phyloP scores from a whole-genome alignment of 2,113 vertebrate species.

The crab-eating macaque (Macaca fascicularis) region T2T-MFA8v1.1 NC_088376.1:97970001-97970500 shows the following conservation, averaged over 20 bases:
- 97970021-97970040: not conserved
- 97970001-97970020: not conserved
- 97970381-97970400: conserved; percentile 34
- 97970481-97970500: not conserved
- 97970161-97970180: not conserved
- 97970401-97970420: not conserved
- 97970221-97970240: conserved; percentile 1
- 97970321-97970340: not conserved
- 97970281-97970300: conserved; percentile 27
- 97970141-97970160: not conserved
- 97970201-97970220: not conserved
- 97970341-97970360: conserved; percentile 10
- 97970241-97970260: conserved; percentile 15
- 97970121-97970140: not conserved
- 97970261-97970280: not conserved
- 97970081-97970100: not conserved
- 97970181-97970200: not conserved
- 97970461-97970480: conserved; percentile 12
- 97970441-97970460: not conserved
- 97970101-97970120: not conserved
- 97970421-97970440: not conserved
- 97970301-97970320: conserved; percentile 3
- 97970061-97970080: not conserved
- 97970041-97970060: not conserved
- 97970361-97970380: conserved; percentile 12